A percentile compares a stretch with the other conserved stretches of the same genome.
phyloP scores from a whole-genome alignment of 2,113 vertebrate species.

The Tragelaphus scriptus region DNA sequence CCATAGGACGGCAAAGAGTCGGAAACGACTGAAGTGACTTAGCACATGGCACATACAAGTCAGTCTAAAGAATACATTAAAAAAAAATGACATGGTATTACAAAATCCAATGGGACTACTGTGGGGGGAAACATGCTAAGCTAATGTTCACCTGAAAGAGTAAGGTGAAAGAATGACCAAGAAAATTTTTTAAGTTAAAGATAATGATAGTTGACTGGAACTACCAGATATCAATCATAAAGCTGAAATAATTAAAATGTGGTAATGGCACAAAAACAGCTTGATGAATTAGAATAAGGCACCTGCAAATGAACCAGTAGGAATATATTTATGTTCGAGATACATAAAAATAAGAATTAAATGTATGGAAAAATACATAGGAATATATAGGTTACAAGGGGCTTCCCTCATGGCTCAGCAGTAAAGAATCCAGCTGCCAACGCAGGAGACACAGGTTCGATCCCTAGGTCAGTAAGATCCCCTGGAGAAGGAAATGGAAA shows the following conservation, averaged over 20 bases:
- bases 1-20: background rate
- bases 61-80: background rate
- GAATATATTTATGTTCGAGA: background rate
- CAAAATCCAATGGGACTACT: background rate
- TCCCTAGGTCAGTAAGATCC: background rate
- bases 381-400: background rate
- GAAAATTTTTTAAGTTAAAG: slow-evolving; percentile 10
- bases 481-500: background rate
- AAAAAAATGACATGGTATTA: background rate
- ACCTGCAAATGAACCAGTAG: background rate
- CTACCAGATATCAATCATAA: background rate
- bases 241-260: background rate
- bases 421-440: background rate
- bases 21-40: background rate
- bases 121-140: background rate
- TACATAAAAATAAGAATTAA: background rate
- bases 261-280: background rate
- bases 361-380: background rate
- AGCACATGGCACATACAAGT: background rate
- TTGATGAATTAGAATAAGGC: background rate
- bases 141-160: background rate
- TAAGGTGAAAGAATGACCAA: slow-evolving; percentile 2
- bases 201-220: background rate
- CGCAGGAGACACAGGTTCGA: background rate
- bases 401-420: background rate